Conservation (phyloP, 2,113 vertebrate genomes). For the Piprites chloris region DNA sequence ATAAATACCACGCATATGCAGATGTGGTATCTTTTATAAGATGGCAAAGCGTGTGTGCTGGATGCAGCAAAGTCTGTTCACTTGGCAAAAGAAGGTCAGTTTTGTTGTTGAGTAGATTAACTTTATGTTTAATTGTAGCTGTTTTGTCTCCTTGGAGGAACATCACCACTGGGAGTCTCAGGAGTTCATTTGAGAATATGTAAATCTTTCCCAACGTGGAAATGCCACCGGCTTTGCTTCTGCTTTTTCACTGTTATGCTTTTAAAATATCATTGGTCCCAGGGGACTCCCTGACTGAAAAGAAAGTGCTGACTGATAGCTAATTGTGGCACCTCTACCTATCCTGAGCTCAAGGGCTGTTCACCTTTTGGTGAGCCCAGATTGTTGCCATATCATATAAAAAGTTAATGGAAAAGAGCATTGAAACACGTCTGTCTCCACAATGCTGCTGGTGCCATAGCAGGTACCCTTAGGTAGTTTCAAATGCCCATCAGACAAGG, state of each 20-base stretch:
- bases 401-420: not conserved
- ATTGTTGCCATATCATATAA: accelerated
- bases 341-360: accelerated
- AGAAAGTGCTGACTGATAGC: constrained; percentile 56
- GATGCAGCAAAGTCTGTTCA: not conserved
- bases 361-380: not conserved
- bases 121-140: not conserved
- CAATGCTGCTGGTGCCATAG: accelerated
- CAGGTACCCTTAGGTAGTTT: not conserved
- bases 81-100: not conserved
- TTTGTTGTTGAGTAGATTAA: not conserved
- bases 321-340: not conserved
- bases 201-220: not conserved
- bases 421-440: accelerated
- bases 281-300: constrained; percentile 53
- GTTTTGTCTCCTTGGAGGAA: not conserved
- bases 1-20: accelerated
- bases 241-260: constrained; percentile 55
- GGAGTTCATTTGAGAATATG: constrained; percentile 8
- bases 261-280: constrained; percentile 54
- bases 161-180: not conserved
- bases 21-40: not conserved
- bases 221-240: constrained; percentile 46
- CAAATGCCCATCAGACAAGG: not conserved
- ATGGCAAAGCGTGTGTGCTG: not conserved